Percentiles rank a stretch among this genome's conserved stretches.
These are phyloP conservation scores for Lissonota sp. DNA, from an alignment of 2,888 invertebrate genomes.

Conservation along the genomic window DNA sequence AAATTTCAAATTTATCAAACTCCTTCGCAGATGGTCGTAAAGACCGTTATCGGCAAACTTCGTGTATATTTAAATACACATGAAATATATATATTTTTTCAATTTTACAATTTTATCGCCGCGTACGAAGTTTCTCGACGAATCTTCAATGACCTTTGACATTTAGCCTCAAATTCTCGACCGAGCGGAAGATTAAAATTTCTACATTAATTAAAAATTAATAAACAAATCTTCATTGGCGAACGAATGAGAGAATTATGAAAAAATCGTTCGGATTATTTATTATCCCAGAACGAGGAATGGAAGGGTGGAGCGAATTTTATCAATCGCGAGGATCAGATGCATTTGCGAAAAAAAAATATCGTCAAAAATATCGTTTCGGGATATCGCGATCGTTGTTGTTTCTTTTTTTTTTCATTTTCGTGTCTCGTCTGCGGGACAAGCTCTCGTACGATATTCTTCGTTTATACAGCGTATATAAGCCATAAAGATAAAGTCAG, in stretches of 20 bases:
- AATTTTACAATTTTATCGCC: not conserved
- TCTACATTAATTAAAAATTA: constrained; percentile 27
- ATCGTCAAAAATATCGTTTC: constrained; percentile 37
- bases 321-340: constrained; percentile 27
- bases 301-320: not conserved
- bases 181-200: not conserved
- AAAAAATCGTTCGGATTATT: not conserved
- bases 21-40: too few relatives aligned
- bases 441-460: constrained; percentile 15
- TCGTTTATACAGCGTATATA: constrained; percentile 24
- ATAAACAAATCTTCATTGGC: constrained; percentile 20
- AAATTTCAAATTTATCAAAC: too few relatives aligned
- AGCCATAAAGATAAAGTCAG: constrained; percentile 60
- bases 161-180: constrained; percentile 15
- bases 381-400: constrained; percentile 20
- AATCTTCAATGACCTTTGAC: constrained; percentile 31
- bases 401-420: constrained; percentile 40
- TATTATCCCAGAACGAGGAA: not conserved
- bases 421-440: constrained; percentile 39
- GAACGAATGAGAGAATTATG: constrained; percentile 9
- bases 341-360: constrained; percentile 24
- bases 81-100: too few relatives aligned
- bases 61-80: too few relatives aligned
- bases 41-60: too few relatives aligned
- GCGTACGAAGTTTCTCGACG: not conserved